Conservation (phyloP, 2,113 vertebrate species). For the Rutilus rutilus region DNA sequence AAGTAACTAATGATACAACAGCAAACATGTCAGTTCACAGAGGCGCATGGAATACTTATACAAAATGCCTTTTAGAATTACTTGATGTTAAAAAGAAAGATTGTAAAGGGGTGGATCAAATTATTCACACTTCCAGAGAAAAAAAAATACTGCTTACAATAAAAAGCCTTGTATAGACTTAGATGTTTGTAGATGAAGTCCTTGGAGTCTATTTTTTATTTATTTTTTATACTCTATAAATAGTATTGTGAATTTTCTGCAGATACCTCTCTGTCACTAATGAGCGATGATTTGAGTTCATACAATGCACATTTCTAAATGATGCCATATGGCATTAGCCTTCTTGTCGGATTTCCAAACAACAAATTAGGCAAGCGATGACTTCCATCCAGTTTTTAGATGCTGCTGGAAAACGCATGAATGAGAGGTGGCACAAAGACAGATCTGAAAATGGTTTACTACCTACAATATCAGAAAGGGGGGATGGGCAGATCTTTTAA, state of each 20-base stretch:
- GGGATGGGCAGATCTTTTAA: neutral
- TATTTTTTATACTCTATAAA: conserved; percentile 12
- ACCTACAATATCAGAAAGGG: neutral
- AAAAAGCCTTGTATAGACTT: neutral
- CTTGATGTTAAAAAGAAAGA: neutral
- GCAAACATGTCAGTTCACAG: neutral
- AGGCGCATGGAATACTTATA: neutral
- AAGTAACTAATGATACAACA: conserved; percentile 2
- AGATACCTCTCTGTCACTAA: neutral
- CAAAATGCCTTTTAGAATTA: neutral
- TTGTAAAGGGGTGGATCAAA: conserved; percentile 10
- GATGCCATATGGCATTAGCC: conserved; percentile 45
- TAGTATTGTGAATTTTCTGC: conserved; percentile 10
- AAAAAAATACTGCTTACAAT: neutral
- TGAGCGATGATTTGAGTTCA: conserved; percentile 31
- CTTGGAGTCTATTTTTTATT: neutral
- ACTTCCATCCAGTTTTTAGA: conserved; percentile 34
- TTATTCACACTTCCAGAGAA: neutral
- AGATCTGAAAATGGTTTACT: neutral
- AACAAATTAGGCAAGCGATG: conserved; percentile 38
- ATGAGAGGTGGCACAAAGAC: conserved; percentile 31
- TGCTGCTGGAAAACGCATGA: conserved; percentile 36
- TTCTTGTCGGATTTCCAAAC: conserved; percentile 21
- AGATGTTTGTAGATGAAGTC: neutral
- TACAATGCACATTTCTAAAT: conserved; percentile 32